Conservation (phyloP, 1,140 invertebrate species). For the Goniozus legneri region DNA sequence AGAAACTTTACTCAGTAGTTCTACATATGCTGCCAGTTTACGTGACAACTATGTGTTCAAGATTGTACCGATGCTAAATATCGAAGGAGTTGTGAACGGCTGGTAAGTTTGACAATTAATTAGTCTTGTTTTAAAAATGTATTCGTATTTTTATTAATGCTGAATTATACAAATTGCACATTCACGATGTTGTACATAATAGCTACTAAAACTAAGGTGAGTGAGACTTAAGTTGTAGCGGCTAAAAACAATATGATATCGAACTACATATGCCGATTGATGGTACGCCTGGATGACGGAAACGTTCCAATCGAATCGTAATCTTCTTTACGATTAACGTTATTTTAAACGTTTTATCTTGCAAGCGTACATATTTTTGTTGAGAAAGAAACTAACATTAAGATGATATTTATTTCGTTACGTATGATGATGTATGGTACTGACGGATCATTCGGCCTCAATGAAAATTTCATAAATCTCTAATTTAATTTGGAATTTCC, state of each 20-base stretch:
- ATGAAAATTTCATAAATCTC: slow-evolving; percentile 15
- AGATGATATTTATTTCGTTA: slow-evolving; percentile 22
- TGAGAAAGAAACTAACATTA: slow-evolving; percentile 11
- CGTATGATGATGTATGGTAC: slow-evolving; percentile 27
- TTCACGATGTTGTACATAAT: slow-evolving; percentile 32
- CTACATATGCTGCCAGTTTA: slow-evolving; percentile 58
- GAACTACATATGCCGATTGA: slow-evolving; percentile 15
- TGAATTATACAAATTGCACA: slow-evolving; percentile 38
- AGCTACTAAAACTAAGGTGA: slow-evolving; percentile 30
- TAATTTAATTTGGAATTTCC: too few species aligned
- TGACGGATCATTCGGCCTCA: slow-evolving; percentile 34
- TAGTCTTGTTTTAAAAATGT: slow-evolving; percentile 31
- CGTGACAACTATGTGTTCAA: slow-evolving; percentile 78
- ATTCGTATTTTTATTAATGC: slow-evolving; percentile 42
- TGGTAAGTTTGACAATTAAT: slow-evolving; percentile 69
- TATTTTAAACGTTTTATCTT: slow-evolving; percentile 40
- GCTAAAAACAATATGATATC: slow-evolving; percentile 15
- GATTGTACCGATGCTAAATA: slow-evolving; percentile 84
- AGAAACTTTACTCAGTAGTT: slow-evolving; percentile 63
- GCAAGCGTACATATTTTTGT: slow-evolving; percentile 39
- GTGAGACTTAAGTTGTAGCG: slow-evolving; percentile 26
- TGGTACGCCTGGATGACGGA: slow-evolving; percentile 46
- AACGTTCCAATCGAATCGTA: slow-evolving; percentile 27
- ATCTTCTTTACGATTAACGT: neutral
- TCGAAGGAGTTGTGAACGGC: slow-evolving; percentile 84